Conservation (phyloP, 2,113 vertebrate species). For the Eurypyga helias region DNA sequence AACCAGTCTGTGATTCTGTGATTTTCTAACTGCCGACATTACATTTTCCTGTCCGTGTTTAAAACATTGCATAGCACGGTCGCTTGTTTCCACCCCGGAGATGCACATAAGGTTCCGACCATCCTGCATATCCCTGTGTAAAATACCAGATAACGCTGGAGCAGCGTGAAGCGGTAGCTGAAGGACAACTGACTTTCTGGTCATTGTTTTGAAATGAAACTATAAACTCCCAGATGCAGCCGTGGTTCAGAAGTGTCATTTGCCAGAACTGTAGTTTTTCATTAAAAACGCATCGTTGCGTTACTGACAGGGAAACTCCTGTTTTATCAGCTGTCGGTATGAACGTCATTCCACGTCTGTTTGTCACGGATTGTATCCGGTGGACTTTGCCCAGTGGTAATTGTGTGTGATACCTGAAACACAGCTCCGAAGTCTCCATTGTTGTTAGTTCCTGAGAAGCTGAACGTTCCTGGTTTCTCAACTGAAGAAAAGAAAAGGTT, state of each 20-base stretch:
- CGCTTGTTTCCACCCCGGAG: neutral
- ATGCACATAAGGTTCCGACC: neutral
- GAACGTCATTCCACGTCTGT: neutral
- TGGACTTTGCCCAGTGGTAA: slow-evolving; percentile 60
- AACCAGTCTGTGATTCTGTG: no score
- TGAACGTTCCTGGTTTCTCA: neutral
- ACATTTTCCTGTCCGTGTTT: neutral
- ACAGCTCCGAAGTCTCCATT: slow-evolving; percentile 40
- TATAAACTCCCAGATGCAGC: slow-evolving; percentile 3
- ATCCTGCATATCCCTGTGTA: neutral
- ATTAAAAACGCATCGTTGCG: neutral
- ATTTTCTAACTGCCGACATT: neutral
- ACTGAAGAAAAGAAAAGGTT: neutral
- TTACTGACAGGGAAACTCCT: neutral
- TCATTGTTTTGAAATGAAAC: slow-evolving; percentile 21
- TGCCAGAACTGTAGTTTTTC: neutral
- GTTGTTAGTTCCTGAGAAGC: neutral
- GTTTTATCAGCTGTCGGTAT: slow-evolving; percentile 4
- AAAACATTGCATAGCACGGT: neutral
- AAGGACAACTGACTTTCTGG: neutral
- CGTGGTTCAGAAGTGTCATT: neutral
- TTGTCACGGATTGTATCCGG: neutral
- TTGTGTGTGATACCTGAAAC: neutral
- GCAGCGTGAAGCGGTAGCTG: neutral
- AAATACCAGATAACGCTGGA: neutral